Evolutionary conservation across 2,797 vertebrate genomes (phyloP).

Genomic region (Clamator glandarius): DNA sequence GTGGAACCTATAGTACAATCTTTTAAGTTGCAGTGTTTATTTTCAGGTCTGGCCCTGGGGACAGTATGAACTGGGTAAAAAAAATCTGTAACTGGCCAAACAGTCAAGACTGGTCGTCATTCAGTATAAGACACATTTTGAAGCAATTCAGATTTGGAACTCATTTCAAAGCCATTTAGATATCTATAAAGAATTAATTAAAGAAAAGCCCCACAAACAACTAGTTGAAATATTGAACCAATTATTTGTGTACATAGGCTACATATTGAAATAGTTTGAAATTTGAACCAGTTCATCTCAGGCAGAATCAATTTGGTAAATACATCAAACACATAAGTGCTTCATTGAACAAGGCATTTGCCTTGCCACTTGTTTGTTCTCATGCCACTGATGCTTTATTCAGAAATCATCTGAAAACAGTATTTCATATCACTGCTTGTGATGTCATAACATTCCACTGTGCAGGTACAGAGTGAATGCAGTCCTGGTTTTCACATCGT

Average conservation of each 20-base stretch:
- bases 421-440: neutral
- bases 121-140: slow-evolving; percentile 64
- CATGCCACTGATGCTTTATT: neutral
- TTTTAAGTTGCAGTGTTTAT: neutral
- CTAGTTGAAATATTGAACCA: slow-evolving; percentile 68
- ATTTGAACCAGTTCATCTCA: slow-evolving; percentile 41
- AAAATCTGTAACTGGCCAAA: neutral
- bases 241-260: slow-evolving; percentile 66
- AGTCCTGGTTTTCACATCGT: neutral
- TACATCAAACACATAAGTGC: slow-evolving; percentile 9
- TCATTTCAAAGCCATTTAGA: slow-evolving; percentile 61
- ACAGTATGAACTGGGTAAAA: neutral
- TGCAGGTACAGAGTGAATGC: neutral
- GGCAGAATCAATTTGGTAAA: slow-evolving; percentile 57
- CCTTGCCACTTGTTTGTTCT: neutral
- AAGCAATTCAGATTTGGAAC: slow-evolving; percentile 74
- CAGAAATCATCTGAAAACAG: neutral
- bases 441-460: neutral
- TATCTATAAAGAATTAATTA: slow-evolving; percentile 64
- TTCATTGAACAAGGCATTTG: slow-evolving; percentile 24
- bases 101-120: slow-evolving; percentile 14
- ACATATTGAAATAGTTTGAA: slow-evolving; percentile 68
- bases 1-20: neutral
- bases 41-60: neutral
- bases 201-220: slow-evolving; percentile 22